phyloP scores from a whole-genome alignment of 30 jellyfish, hydroid and myxozoan genomes.

The Aurelia aurita complex sp. Pacific region DNA sequence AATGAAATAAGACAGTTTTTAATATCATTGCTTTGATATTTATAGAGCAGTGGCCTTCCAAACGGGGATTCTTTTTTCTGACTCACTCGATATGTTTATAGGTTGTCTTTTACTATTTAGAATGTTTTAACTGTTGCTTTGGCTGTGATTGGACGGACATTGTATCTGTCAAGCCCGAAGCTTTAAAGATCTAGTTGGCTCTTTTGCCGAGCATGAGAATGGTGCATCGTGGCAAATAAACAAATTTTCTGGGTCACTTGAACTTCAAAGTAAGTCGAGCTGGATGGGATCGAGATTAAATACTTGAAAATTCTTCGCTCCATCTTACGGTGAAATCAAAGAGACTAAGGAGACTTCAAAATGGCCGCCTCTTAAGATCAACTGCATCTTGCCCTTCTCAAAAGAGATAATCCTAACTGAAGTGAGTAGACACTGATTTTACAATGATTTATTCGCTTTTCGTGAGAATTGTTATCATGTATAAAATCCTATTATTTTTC shows the following conservation, averaged over 20 bases:
- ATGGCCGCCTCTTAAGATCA: slow-evolving; percentile 67
- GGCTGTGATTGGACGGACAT: too few relatives aligned
- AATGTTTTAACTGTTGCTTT: too few relatives aligned
- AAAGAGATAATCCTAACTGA: slow-evolving; percentile 65
- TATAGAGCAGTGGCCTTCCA: too few relatives aligned
- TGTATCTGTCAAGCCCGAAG: too few relatives aligned
- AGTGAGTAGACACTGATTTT: slow-evolving; percentile 38
- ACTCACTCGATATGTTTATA: too few relatives aligned
- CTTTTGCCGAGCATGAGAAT: too few relatives aligned
- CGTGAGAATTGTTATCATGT: slow-evolving; percentile 64
- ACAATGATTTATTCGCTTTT: slow-evolving; percentile 56
- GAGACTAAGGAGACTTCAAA: slow-evolving; percentile 61
- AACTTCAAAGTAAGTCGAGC: slow-evolving; percentile 10
- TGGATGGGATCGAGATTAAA: slow-evolving; percentile 49
- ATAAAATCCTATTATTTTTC: slow-evolving; percentile 46
- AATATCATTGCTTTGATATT: too few relatives aligned
- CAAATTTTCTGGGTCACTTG: slow-evolving; percentile 5
- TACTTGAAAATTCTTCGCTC: slow-evolving; percentile 46
- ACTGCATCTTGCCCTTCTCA: slow-evolving; percentile 56
- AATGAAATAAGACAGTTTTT: too few relatives aligned
- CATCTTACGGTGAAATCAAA: slow-evolving; percentile 74
- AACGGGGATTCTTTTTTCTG: too few relatives aligned
- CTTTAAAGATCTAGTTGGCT: too few relatives aligned
- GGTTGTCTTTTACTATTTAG: too few relatives aligned
- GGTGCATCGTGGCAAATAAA: too few relatives aligned